A percentile compares a stretch with the other conserved stretches of the same genome.
These are phyloP conservation scores for Thymelicus acteon DNA, from an alignment of 2,888 invertebrate genomes.

Conservation along the genomic window DNA sequence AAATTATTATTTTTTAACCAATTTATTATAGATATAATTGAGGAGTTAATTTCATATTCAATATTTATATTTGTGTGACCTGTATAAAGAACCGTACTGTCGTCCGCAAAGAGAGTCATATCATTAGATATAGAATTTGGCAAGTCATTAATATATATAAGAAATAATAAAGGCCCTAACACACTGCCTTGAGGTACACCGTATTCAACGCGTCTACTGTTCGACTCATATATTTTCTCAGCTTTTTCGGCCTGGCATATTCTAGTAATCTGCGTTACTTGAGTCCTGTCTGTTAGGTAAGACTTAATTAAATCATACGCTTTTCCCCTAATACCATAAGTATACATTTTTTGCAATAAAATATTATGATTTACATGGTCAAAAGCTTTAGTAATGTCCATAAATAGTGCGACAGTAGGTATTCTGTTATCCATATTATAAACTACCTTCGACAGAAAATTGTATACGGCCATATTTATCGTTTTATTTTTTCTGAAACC, in stretches of 20 bases:
- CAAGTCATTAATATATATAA: background rate
- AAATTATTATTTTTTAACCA: slow-evolving; percentile 12
- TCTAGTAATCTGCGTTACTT: background rate
- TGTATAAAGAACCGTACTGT: slow-evolving; percentile 8
- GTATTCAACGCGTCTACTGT: background rate
- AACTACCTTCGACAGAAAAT: background rate
- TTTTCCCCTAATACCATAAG: slow-evolving; percentile 4
- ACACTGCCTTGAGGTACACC: slow-evolving; percentile 2
- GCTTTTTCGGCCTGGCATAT: background rate
- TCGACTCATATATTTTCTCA: background rate
- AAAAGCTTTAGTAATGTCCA: background rate
- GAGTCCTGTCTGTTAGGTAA: background rate
- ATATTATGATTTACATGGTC: slow-evolving; percentile 1
- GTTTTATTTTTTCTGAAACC: background rate
- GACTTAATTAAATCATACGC: background rate
- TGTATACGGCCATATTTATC: background rate
- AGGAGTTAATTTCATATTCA: background rate
- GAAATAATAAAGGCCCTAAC: background rate
- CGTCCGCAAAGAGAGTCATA: slow-evolving; percentile 10
- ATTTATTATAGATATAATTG: background rate
- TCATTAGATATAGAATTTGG: background rate
- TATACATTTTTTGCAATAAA: background rate
- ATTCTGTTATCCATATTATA: background rate
- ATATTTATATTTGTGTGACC: background rate
- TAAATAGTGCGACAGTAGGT: background rate